Conservation (phyloP, 2,113 vertebrate genomes). For the Odontophorus gujanensis region DNA sequence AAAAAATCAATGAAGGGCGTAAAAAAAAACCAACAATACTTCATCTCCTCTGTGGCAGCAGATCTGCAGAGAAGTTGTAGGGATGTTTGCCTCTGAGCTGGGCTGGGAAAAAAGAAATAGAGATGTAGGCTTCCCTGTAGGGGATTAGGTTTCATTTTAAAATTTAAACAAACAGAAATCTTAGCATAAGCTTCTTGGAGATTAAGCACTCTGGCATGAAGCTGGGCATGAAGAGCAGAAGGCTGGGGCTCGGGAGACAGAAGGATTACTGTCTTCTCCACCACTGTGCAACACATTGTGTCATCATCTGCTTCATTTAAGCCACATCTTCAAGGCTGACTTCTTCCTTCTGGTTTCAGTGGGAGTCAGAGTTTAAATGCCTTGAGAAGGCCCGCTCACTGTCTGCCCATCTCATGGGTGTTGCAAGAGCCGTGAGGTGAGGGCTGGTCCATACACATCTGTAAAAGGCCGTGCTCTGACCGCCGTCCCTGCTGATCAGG, state of each 20-base stretch:
- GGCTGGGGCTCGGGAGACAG: not conserved
- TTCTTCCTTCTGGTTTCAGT: not conserved
- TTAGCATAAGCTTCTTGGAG: not conserved
- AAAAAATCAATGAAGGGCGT: not conserved
- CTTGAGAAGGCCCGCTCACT: rapidly evolving
- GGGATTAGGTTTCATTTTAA: not conserved
- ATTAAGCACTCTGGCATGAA: not conserved
- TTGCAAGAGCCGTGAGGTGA: not conserved
- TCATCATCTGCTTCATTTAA: not conserved
- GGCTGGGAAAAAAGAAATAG: not conserved
- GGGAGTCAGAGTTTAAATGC: not conserved
- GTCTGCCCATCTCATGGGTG: not conserved
- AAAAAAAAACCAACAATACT: not conserved
- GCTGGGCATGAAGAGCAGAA: not conserved
- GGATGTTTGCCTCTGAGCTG: not conserved
- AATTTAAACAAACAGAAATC: conserved; percentile 26
- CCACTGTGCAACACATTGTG: rapidly evolving
- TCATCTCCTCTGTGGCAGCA: not conserved
- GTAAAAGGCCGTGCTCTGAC: not conserved
- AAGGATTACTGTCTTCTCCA: not conserved
- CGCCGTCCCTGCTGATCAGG: not conserved
- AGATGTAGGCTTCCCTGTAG: not conserved
- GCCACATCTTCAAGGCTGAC: not conserved
- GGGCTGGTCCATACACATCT: rapidly evolving
- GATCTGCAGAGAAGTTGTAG: not conserved